phyloP scores from a whole-genome alignment of 2,113 vertebrate species.

The Gobius niger region DNA sequence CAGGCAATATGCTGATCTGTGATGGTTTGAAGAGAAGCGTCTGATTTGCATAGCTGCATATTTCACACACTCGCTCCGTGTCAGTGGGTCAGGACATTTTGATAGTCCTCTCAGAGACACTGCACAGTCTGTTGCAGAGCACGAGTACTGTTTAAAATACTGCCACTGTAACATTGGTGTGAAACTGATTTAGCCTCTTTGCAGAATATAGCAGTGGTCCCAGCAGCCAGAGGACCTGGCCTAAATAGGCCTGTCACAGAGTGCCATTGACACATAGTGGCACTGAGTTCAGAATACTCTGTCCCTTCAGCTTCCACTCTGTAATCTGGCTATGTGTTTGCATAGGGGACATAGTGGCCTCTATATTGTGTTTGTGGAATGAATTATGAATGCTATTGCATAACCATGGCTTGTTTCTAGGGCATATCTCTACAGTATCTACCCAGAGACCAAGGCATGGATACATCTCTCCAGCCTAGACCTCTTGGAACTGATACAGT shows the following conservation, averaged over 20 bases:
- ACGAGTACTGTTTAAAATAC: conserved; percentile 25
- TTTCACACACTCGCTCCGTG: background rate
- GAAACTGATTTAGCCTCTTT: conserved; percentile 39
- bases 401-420: conserved; percentile 61
- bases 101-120: background rate
- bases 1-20: background rate
- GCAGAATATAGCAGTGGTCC: conserved; percentile 48
- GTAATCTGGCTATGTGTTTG: conserved; percentile 57
- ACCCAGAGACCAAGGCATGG: conserved; percentile 61
- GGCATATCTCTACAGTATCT: conserved; percentile 63
- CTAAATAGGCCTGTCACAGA: conserved; percentile 55
- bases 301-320: conserved; percentile 46
- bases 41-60: background rate
- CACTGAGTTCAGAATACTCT: conserved; percentile 43
- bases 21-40: background rate
- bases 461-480: conserved; percentile 53
- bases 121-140: conserved; percentile 16
- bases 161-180: conserved; percentile 28
- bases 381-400: conserved; percentile 72
- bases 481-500: conserved; percentile 62
- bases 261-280: conserved; percentile 34
- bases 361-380: conserved; percentile 72
- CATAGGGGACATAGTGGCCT: conserved; percentile 54
- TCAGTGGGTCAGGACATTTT: background rate
- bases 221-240: conserved; percentile 44